Base-by-base conservation (phyloP, 2,888 invertebrate genomes). In the Erannis defoliaria region DNA sequence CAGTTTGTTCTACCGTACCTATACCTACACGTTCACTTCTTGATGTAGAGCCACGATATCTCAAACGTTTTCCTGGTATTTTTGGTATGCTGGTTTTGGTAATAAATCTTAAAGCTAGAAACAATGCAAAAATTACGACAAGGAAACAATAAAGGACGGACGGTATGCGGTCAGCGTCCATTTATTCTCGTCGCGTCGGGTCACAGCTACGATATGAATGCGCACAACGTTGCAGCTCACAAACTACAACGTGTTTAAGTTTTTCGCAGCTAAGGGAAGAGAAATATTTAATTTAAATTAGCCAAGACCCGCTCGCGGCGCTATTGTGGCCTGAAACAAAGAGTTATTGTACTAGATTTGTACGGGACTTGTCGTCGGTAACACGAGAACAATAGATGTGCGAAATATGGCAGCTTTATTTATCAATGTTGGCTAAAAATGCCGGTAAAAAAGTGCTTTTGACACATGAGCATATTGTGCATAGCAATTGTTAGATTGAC, bases 161-260 rank as follows among this genome's bases (percentile, higher is more conserved):
- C 68, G 75, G 75, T 77, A 76, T 76, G 79, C 76, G 78, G 78
- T 78, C 82, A 81, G 74, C 76, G 78, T 82, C 81, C 81, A 77
- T 79, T 80, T 85, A 82, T 85, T 85, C 80, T 80, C 80, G 78
- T 78, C 76, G n/a, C 77, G 66, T 69, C n/a, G n/a, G 77, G 73
- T 76, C 78, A 82, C 83, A 83, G 80, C 79, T 73, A 73, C 76
- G 74, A 85, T 84, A 81, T 85, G 81, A 87, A 86, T 81, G 80
- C 77, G 76, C 78, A 78, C 77, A 80, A 74, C 78, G 76, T 77
- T 76, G 77, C 75, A 76, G 68, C 76, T 75, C 70, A 71, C 73
- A 71, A 74, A 74, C 75, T 70, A 72, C 67, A 71, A 66, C 71
- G 68, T 70, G 67, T 74, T 76, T 67, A 70, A 66, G 67, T 73